Base-by-base conservation (phyloP, 2,888 invertebrate genomes). In the Sthenelais limicola region DNA sequence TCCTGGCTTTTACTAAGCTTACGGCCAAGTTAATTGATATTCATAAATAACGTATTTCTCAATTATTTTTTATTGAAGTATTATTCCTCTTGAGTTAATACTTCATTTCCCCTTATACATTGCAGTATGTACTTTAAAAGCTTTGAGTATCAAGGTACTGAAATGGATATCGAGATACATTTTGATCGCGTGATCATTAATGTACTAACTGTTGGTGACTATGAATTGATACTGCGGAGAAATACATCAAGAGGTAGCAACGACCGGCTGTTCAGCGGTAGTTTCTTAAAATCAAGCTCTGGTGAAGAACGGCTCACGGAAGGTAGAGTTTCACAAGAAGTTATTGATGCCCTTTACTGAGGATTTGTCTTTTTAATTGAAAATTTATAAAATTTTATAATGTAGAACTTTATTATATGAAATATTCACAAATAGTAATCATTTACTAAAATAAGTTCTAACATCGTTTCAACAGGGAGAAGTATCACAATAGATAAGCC, bases 141-240 rank as follows among this genome's bases (percentile, higher is more conserved):
- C 32, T 73, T 79, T 35, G 51, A 79, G 28, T 79, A 79, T 68
- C 70, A 76, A 38, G 67, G 74, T 12, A 62, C 32, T 21, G 68
- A 30, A 24, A 28, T 68, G 56, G 68, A 54, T n/a, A 56, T 68
- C 18, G 24, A 30, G 21, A 48, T 68, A 1, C 52, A 68, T 21
- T 56, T 21, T 9, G 51, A 72, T 52, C 58, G 54, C 1, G 73
- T 77, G 0, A 62, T 26, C 18, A 58, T 79, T 1, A n/a, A 54
- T 28, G 58, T 75, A 2, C 28, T 43, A 12, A 43, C 58, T 9
- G 54, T 62, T 12, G 68, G 48, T 0, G 56, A 68, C 30, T 75
- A 56, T 68, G 74, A 73, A 7, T 67, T 80, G 24, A 72, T 76
- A 9, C 74, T 80, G 21, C 66, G 24, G 51, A 66, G 71, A 26